Base-by-base conservation (phyloP, 2,888 invertebrate genomes). In the Drosophila recens region DNA sequence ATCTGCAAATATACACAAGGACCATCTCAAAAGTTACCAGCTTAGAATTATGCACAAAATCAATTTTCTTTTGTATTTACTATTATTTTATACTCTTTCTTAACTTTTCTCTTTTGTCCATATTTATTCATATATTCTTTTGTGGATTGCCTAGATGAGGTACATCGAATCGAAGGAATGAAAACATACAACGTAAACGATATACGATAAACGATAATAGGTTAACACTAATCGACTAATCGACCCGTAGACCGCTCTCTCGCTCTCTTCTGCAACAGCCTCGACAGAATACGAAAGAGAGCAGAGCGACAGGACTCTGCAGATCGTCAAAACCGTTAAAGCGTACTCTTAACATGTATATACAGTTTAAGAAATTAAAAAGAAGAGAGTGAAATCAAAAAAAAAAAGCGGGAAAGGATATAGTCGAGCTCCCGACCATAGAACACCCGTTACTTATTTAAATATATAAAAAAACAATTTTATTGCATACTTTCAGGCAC, bases 21-120 rank as follows among this genome's bases (percentile, higher is more conserved):
- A 97, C 96, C 97, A 97, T 96, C 96, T 97, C 97, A 96, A 96
- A 96, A 96, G 96, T 96, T 96, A 96, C 96, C 95, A 95, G 94
- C 94, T 94, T 68, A 56, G 62, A 58, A 68, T 68, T 10, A 61
- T 57, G 53, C 61, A 68, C 61, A 72, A 56, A 45, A 61, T 64
- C 49, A 40, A 45, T 57, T 57, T 63, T 63, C 15, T 34, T 43
- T 63, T 64, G 48, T 61, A 17, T 42, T 36, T 20, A 34, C 1
- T 56, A 56, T 52, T 56, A 4, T 23, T 27, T 27, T 27, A 5
- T 27, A 27, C 27, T 49, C 34, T 40, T 43, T 38, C 6, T 15
- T n/a, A 5, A 34, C 33, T 56, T 20, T 57, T 20, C 17, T 20
- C 17, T 42, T 34, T 43, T 11, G 30, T 33, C 42, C n/a, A 17